Evolutionary conservation across 2,113 vertebrate genomes (phyloP).

Genomic region (Eublepharis macularius): DNA sequence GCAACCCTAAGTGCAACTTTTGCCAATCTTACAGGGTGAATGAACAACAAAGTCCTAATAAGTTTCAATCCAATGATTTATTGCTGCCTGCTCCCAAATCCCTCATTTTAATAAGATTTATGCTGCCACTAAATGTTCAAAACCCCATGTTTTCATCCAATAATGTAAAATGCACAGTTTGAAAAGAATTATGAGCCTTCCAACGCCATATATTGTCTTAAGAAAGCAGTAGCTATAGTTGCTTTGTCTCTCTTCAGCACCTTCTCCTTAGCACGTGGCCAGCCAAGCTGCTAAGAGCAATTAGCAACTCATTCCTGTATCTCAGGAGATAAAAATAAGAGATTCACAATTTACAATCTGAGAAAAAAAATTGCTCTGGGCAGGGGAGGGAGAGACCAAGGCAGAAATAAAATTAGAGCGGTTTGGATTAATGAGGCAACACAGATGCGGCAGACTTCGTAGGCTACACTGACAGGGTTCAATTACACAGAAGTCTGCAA

Average conservation of each 20-base stretch:
- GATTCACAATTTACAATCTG: constrained; percentile 29
- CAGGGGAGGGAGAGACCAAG: constrained; percentile 9
- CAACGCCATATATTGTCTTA: fast-evolving
- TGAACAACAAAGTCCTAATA: neutral
- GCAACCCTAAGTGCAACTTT: neutral
- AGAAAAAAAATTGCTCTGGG: neutral
- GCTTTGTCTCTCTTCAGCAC: neutral
- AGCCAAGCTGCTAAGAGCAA: constrained; percentile 34
- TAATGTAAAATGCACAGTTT: neutral
- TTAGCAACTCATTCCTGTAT: constrained; percentile 53
- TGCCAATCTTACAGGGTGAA: neutral
- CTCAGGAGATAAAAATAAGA: constrained; percentile 30
- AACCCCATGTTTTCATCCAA: neutral
- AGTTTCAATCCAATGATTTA: neutral
- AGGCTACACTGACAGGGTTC: constrained; percentile 64
- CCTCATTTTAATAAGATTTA: neutral
- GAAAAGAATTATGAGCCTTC: neutral
- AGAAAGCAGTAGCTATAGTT: neutral
- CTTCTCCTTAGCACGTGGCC: neutral
- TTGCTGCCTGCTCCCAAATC: neutral
- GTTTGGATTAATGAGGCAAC: constrained; percentile 71
- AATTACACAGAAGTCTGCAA: constrained; percentile 60
- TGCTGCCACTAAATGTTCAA: neutral
- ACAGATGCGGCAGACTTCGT: constrained; percentile 55
- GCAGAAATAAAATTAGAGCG: constrained; percentile 38